phyloP scores from a whole-genome alignment of 1,140 invertebrate species.

The Atta texana region DNA sequence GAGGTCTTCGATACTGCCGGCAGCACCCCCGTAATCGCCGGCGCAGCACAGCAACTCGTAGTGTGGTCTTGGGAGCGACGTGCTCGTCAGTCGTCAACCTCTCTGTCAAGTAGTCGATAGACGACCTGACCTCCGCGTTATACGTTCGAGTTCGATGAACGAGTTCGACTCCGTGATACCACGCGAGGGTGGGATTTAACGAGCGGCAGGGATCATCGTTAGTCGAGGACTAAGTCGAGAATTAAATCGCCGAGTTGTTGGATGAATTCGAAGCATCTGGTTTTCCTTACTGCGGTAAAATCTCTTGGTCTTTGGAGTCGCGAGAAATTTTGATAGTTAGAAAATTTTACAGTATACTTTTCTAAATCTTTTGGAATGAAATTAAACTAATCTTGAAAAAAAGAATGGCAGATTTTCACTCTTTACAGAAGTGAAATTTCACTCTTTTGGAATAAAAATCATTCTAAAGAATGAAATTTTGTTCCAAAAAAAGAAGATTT shows the following conservation, averaged over 20 bases:
- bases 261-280: background rate
- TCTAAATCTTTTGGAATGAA: no score
- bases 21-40: conserved; percentile 87
- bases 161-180: conserved; percentile 52
- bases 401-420: no score
- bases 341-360: background rate
- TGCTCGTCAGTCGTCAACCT: conserved; percentile 78
- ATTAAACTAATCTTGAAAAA: no score
- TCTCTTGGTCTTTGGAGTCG: background rate
- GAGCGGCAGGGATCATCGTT: background rate
- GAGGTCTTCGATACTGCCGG: conserved; percentile 87
- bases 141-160: conserved; percentile 73
- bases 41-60: conserved; percentile 88
- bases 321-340: background rate
- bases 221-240: background rate
- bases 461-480: no score
- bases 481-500: no score
- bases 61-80: conserved; percentile 87
- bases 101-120: conserved; percentile 77
- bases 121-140: conserved; percentile 72
- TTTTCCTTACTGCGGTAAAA: no score
- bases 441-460: no score
- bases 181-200: background rate
- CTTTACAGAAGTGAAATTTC: no score
- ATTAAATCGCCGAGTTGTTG: background rate